Base-by-base conservation (phyloP, 2,888 invertebrate genomes). In the Lepidonotus clava region DNA sequence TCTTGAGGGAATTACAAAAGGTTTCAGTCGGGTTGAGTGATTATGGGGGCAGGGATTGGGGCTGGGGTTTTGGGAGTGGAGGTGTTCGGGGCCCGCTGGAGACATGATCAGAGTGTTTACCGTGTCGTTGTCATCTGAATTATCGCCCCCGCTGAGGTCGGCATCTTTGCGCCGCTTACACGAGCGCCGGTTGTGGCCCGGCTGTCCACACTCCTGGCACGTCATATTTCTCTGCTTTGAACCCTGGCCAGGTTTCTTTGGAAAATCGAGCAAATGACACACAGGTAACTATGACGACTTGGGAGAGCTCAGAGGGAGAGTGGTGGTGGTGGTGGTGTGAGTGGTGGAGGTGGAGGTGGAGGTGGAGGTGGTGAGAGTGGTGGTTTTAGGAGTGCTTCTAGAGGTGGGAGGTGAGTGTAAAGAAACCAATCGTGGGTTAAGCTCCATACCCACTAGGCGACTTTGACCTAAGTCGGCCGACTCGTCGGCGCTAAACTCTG, bases 111-210 rank as follows among this genome's bases (percentile, higher is more conserved):
- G 71, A 36, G 71, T 71, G 71, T 80, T 80, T 80, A 80, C 80
- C 80, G 80, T 80, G 80, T 41, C 80, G 80, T 80, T 51, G 80
- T 80, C 41, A 41, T 80, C 80, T 0, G 80, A 80, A n/a, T 80
- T 80, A 41, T 80, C 80, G n/a, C n/a, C n/a, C n/a, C n/a, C n/a
- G 80, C 46, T 80, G 46, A 80, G 80, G 11, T 80, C 80, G 28
- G 41, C 46, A 32, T 80, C 51, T 41, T 51, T 80, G 46, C 80
- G 80, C 1, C 80, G 80, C 28, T 80, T 80, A 80, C 80, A 80
- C 46, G 80, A 80, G 80, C 80, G 80, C 32, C 80, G 80, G 46
- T 80, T 80, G 46, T 80, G 80, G 1, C 80, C 80, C 28, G 51
- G 32, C 51, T 41, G 80, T 28, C 80, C 80, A 28, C 80, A 80